Percentiles rank a stretch among this genome's conserved stretches.
Evolutionary conservation across 2,797 vertebrate species (phyloP).

Genomic region (Florisuga fusca): DNA sequence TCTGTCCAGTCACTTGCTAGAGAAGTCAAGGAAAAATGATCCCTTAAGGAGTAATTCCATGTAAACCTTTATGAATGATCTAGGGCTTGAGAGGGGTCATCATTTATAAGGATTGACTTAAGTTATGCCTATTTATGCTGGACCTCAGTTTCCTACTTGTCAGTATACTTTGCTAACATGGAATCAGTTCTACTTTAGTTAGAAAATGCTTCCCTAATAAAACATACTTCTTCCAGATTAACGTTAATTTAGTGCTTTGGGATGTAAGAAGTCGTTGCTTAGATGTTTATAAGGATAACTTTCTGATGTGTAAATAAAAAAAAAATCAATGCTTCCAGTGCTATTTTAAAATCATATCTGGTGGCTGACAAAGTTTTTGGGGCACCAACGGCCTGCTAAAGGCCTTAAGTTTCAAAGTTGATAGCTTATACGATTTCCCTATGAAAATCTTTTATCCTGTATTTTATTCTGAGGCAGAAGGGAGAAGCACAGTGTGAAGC

Average conservation of each 20-base stretch:
- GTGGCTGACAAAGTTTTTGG: background rate
- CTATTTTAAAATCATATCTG: background rate
- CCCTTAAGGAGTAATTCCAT: background rate
- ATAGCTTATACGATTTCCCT: background rate
- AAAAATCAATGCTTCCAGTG: background rate
- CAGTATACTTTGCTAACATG: background rate
- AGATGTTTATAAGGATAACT: background rate
- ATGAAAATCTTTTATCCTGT: background rate
- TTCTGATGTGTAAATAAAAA: background rate
- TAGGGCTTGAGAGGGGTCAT: background rate
- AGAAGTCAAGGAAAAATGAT: background rate
- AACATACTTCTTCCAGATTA: background rate
- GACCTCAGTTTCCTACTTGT: background rate
- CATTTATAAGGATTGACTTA: background rate
- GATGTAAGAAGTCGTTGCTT: background rate
- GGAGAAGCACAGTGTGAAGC: background rate
- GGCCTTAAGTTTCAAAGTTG: background rate
- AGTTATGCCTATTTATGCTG: background rate
- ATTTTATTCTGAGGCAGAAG: slow-evolving; percentile 22
- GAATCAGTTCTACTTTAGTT: background rate
- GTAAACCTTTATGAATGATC: background rate
- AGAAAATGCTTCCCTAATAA: background rate
- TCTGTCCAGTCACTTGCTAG: background rate
- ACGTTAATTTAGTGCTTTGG: background rate
- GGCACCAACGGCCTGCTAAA: background rate